Evolutionary conservation across 2,888 invertebrate species (phyloP), one percentile per base, ranked within the genome.

Genomic region (Cosmia trapezina): DNA sequence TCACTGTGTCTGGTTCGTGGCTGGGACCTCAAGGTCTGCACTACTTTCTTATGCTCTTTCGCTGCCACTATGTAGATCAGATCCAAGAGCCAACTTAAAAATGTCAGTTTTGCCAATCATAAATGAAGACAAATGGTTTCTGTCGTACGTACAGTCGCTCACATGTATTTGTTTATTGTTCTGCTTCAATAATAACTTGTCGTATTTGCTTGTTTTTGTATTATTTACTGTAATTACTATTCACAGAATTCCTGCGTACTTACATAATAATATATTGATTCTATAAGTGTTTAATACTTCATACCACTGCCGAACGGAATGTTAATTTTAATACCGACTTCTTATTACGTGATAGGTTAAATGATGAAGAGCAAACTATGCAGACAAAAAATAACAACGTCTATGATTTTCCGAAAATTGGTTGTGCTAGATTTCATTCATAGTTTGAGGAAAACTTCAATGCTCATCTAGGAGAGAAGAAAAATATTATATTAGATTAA

Each of bases 221-320:
- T 68, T 78, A 80, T 84, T 84, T 77, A 75, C 77, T 70, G 70
- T 66, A 72, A 76, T 83, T 76, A 71, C 69, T 73, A 69, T 83
- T 83, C 71, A 81, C 47, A 70, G 75, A 76, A 73, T 73, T 72
- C 65, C 28, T 65, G 69, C 60, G 54, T 70, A 78, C 63, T 19
- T 73, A 37, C 6, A 37, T 37, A 37, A 37, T 37, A 37, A 5
- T 37, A 72, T 70, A 72, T 83, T 76, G 67, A 79, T 76, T 81
- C 76, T 70, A 78, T 76, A 70, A 63, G 56, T 74, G 69, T 81
- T 73, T 79, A 72, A 79, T 66, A 75, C 70, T 72, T 74, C 64
- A 76, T 60, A 67, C 59, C 53, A 56, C 53, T 82, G 80, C 83
- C 73, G 73, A 80, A 54, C 17, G 53, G 57, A 53, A 66, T 77